Conservation (phyloP, 1,140 invertebrate species). For the Halictus rubicundus region DNA sequence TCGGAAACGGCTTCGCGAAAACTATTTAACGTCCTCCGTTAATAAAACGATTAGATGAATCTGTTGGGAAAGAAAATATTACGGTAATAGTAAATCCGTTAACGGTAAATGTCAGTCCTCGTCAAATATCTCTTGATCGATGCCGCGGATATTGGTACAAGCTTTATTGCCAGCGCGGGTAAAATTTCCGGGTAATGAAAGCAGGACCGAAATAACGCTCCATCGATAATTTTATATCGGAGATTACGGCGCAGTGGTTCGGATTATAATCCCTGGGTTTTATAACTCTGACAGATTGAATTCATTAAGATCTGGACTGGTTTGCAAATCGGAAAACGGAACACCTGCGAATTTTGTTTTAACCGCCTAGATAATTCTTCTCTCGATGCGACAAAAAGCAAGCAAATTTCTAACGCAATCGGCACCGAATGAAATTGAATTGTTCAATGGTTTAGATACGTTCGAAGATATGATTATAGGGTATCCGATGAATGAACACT, state of each 20-base stretch:
- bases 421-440: not conserved
- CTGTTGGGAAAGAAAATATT: conserved; percentile 43
- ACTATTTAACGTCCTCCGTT: not conserved
- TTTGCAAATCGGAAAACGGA: not conserved
- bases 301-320: not conserved
- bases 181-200: conserved; percentile 59
- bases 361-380: not conserved
- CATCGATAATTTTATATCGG: conserved; percentile 61
- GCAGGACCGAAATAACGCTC: conserved; percentile 53
- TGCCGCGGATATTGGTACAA: conserved; percentile 50
- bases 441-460: too few relatives aligned
- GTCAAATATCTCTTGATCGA: conserved; percentile 61
- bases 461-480: too few relatives aligned
- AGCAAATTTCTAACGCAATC: too few relatives aligned
- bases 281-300: conserved; percentile 49
- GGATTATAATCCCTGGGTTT: conserved; percentile 58
- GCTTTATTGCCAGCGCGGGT: conserved; percentile 52
- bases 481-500: too few relatives aligned
- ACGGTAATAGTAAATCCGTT: conserved; percentile 46
- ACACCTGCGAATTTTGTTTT: not conserved
- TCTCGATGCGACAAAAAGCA: too few relatives aligned
- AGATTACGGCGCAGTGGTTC: conserved; percentile 50
- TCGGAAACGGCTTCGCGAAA: not conserved
- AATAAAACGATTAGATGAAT: conserved; percentile 28
- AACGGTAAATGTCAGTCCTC: conserved; percentile 49